Evolutionary conservation across 1,140 invertebrate species (phyloP).

Genomic region (Bombus waltoni): DNA sequence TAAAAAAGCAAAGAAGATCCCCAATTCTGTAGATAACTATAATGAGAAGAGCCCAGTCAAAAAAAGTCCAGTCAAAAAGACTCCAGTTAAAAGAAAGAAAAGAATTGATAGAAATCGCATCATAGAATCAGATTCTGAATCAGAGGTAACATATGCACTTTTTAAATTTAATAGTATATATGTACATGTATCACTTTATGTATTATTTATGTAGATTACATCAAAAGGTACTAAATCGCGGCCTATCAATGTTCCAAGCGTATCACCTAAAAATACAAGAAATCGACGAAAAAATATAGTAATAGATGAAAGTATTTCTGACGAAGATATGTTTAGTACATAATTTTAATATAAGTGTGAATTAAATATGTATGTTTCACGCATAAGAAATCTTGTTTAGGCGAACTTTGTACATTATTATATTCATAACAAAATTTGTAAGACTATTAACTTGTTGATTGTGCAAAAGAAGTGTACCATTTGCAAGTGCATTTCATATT

Average conservation of each 20-base stretch:
- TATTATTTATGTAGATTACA: conserved; percentile 62
- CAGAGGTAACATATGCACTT: conserved; percentile 61
- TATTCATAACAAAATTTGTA: conserved; percentile 39
- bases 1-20: conserved; percentile 69
- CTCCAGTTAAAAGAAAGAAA: conserved; percentile 40
- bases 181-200: conserved; percentile 11
- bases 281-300: conserved; percentile 15
- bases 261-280: conserved; percentile 29
- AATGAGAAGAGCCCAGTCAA: conserved; percentile 43
- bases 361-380: conserved; percentile 13
- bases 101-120: neutral
- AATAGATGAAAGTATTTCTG: conserved; percentile 53
- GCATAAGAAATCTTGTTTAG: conserved; percentile 2
- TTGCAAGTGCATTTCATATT: conserved; percentile 25
- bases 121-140: conserved; percentile 60
- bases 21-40: neutral
- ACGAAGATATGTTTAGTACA: conserved; percentile 75
- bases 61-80: conserved; percentile 39
- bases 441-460: conserved; percentile 25
- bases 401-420: conserved; percentile 44
- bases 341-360: conserved; percentile 45
- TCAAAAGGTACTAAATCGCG: conserved; percentile 66
- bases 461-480: conserved; percentile 27
- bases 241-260: conserved; percentile 37
- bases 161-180: neutral